A percentile compares a stretch with the other conserved stretches of the same genome.
Evolutionary conservation across 2,888 invertebrate genomes (phyloP).

Genomic region (Lithophane ornitopus): DNA sequence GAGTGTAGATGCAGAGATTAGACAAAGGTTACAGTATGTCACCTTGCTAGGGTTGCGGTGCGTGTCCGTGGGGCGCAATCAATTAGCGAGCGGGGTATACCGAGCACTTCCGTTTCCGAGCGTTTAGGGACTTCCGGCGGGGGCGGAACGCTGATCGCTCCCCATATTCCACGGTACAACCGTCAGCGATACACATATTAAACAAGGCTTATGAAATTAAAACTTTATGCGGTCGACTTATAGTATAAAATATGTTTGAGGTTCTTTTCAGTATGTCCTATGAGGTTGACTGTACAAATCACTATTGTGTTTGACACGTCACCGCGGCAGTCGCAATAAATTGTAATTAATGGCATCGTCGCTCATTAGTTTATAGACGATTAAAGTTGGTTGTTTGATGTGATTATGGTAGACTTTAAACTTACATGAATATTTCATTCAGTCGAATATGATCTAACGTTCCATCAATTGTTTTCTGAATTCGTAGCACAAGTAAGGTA

Average conservation of each 20-base stretch:
- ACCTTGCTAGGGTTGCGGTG: conserved; percentile 80
- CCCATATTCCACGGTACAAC: conserved; percentile 57
- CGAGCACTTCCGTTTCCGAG: conserved; percentile 88
- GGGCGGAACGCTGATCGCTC: conserved; percentile 71
- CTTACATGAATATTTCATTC: conserved; percentile 32
- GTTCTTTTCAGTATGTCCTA: conserved; percentile 14
- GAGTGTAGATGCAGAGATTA: conserved; percentile 66
- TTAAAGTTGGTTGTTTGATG: conserved; percentile 43
- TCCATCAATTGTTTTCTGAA: conserved; percentile 11
- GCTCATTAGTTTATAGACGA: conserved; percentile 44
- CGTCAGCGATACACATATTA: conserved; percentile 37
- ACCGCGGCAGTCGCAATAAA: conserved; percentile 63
- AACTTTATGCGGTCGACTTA: conserved; percentile 40
- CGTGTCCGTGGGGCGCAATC: conserved; percentile 82
- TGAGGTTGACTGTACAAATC: conserved; percentile 63
- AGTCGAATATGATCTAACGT: neutral
- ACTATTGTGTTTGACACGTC: conserved; percentile 75
- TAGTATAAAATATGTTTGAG: conserved; percentile 30
- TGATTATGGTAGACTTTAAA: conserved; percentile 26
- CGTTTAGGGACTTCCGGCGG: conserved; percentile 88
- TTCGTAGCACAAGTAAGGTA: neutral
- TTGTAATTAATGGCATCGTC: conserved; percentile 54
- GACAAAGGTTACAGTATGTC: conserved; percentile 69
- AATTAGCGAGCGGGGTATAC: conserved; percentile 86
- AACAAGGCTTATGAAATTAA: conserved; percentile 24